Evolutionary conservation across 2,797 vertebrate genomes (phyloP), one percentile per base, ranked within the genome.

Genomic region (Lutjanus campechanus): DNA sequence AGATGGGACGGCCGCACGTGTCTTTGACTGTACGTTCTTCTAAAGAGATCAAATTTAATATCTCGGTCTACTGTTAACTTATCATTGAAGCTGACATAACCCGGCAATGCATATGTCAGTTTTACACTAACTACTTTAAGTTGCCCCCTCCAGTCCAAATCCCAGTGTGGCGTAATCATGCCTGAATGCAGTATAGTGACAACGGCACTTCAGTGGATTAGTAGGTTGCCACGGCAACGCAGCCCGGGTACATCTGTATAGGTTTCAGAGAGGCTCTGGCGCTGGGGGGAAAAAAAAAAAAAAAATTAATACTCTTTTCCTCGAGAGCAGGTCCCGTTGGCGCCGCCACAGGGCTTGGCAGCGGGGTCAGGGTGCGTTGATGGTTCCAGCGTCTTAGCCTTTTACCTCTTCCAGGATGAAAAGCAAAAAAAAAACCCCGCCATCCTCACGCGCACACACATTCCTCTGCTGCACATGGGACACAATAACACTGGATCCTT

Each of bases 131-230:
- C 66, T 78, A 49, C 89, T 86, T 84, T 72, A 86, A 90, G 69
- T 90, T 89, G 61, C 73, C 76, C 85, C 84, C 78, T 84, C 80
- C 76, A 49, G 85, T 91, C 77, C 88, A 94, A 92, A 94, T 91
- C 87, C 83, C 77, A 89, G 83, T 87, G 85, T 89, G 88, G 86
- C 69, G 86, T 88, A 89, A 93, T 93, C 91, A 84, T 58, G 83
- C 73, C 77, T 88, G 82, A 91, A 91, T 92, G 88, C 86, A 69
- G 90, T 84, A 83, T 75, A 86, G 89, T 91, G 92, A 94, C 92
- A 90, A 93, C 80, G n/a, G 85, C 88, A 87, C 83, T 86, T 91
- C 85, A 82, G 71, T 91, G 89, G 94, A 95, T 95, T 95, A 95
- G 88, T 58, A 68, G 86, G 93, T 93, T 95, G 85, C 91, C 91